phyloP scores from a whole-genome alignment of 2,113 vertebrate genomes.

The Coptodon rendalli region DNA sequence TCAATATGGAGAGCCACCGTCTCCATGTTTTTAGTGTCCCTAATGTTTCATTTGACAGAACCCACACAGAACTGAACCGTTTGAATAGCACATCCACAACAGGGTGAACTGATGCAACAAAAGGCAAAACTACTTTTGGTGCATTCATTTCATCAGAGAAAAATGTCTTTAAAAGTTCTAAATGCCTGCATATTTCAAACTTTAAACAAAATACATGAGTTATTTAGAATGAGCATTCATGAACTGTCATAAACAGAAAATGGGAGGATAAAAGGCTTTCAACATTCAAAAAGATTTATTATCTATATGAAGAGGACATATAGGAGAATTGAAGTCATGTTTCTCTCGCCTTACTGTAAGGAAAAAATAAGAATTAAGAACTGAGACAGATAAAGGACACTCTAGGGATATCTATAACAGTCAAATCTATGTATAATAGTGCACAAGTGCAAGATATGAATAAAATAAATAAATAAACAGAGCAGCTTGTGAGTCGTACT shows the following conservation, averaged over 20 bases:
- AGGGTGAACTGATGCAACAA: neutral
- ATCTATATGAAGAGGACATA: neutral
- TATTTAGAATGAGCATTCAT: neutral
- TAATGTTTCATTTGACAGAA: neutral
- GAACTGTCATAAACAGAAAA: neutral
- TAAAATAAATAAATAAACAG: neutral
- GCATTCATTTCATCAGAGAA: neutral
- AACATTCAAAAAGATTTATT: neutral
- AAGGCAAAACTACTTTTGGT: neutral
- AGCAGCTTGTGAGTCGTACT: neutral
- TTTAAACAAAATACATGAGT: neutral
- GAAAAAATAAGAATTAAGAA: neutral
- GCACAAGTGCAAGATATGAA: neutral
- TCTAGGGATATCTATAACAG: neutral
- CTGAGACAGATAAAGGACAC: neutral
- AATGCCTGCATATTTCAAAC: neutral
- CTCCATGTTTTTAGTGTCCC: neutral
- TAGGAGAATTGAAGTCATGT: rapidly evolving
- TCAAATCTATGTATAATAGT: neutral
- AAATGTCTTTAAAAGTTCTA: neutral
- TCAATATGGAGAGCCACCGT: neutral
- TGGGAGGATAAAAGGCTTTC: neutral
- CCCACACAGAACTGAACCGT: neutral
- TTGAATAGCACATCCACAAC: neutral
- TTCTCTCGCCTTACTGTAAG: neutral